Evolutionary conservation across 2,888 invertebrate genomes (phyloP).

Genomic region (Stegophylla sp.): DNA sequence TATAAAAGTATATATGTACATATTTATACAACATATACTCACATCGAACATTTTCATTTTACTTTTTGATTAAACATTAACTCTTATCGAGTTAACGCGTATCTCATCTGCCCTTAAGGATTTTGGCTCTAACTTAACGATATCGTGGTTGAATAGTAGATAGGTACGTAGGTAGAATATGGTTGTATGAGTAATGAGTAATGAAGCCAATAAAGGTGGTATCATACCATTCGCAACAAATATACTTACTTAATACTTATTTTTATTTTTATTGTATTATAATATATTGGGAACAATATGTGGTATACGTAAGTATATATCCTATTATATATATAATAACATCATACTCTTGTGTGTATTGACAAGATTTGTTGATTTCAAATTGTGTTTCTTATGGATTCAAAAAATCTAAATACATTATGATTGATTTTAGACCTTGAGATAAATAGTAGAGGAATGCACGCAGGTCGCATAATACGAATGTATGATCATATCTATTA

Average conservation of each 20-base stretch:
- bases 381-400: not conserved
- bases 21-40: no score
- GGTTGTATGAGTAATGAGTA: no score
- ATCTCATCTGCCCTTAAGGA: not conserved
- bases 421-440: conserved; percentile 21
- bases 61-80: not conserved
- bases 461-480: not conserved
- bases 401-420: not conserved
- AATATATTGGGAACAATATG: no score
- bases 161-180: no score
- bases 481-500: not conserved
- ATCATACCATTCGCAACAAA: no score
- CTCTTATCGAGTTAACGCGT: not conserved
- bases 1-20: no score
- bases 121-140: not conserved
- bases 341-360: not conserved
- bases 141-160: no score
- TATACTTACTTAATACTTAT: no score
- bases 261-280: no score
- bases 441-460: not conserved
- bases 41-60: conserved; percentile 13
- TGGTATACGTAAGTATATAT: no score
- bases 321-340: no score
- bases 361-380: conserved; percentile 17
- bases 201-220: no score